A percentile compares a stretch with the other conserved stretches of the same genome.
Evolutionary conservation across 2,888 invertebrate species (phyloP).

Genomic region (Lasioglossum zephyrum): DNA sequence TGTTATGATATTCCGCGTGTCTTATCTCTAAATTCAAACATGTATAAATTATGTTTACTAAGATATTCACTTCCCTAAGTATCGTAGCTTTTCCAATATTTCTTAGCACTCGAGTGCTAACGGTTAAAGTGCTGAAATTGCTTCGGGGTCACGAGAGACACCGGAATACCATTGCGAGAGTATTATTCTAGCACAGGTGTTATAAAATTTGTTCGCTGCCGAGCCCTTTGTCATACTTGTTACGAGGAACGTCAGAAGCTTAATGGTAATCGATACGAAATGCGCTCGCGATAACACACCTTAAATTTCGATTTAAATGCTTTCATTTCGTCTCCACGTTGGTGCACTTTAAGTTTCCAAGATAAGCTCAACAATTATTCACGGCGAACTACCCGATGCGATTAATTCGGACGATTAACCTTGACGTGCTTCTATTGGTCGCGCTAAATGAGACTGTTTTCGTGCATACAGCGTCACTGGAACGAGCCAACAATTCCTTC

Average conservation of each 20-base stretch:
- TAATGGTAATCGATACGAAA: not conserved
- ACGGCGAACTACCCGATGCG: slow-evolving; percentile 39
- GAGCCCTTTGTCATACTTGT: not conserved
- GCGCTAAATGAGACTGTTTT: slow-evolving; percentile 49
- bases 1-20: too few species aligned
- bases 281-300: not conserved
- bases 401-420: slow-evolving; percentile 47
- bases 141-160: not conserved
- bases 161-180: not conserved
- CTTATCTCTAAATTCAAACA: too few species aligned
- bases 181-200: not conserved
- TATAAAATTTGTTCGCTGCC: not conserved
- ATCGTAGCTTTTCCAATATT: too few species aligned
- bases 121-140: not conserved
- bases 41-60: too few species aligned
- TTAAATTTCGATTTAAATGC: slow-evolving; percentile 29
- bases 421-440: slow-evolving; percentile 30
- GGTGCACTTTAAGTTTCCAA: slow-evolving; percentile 32
- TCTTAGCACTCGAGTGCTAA: too few species aligned
- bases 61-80: too few species aligned
- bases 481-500: slow-evolving; percentile 34
- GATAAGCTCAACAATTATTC: slow-evolving; percentile 52
- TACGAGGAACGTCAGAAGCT: not conserved
- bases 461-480: slow-evolving; percentile 37
- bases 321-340: not conserved